Evolutionary conservation across 2,113 vertebrate genomes (phyloP).

Genomic region (Zonotrichia leucophrys): DNA sequence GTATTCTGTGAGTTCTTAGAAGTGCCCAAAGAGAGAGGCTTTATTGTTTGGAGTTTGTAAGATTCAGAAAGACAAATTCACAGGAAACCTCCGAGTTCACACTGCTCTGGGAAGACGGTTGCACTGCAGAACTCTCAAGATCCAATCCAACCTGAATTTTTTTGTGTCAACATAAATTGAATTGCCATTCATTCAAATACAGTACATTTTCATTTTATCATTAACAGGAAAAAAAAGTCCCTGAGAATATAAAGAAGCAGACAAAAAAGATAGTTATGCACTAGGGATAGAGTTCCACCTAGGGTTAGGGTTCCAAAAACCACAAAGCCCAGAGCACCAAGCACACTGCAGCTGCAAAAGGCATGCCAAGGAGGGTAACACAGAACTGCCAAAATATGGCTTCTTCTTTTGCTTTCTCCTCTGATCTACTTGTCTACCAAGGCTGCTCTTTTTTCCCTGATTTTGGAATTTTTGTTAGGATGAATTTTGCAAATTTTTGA

Average conservation of each 20-base stretch:
- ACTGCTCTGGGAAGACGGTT: neutral
- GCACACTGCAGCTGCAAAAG: no score
- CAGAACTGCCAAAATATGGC: no score
- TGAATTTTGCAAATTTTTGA: neutral
- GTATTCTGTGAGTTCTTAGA: neutral
- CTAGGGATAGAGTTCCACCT: no score
- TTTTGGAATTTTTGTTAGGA: neutral
- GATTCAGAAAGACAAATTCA: neutral
- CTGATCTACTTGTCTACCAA: no score
- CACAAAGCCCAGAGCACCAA: no score
- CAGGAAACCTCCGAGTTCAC: neutral
- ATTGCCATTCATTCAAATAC: neutral
- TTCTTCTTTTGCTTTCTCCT: no score
- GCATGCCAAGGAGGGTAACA: no score
- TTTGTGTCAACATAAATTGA: neutral
- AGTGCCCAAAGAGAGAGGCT: neutral
- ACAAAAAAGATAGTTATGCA: neutral
- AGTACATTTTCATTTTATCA: neutral
- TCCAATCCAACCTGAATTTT: neutral
- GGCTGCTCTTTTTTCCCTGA: neutral
- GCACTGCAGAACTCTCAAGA: neutral
- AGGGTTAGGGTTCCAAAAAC: no score
- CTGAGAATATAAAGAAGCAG: neutral
- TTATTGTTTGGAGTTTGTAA: neutral
- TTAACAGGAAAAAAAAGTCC: fast-evolving